These are phyloP conservation scores for Leptarthrus brevirostris DNA, from an alignment of 2,888 invertebrate species.

Conservation along the genomic window DNA sequence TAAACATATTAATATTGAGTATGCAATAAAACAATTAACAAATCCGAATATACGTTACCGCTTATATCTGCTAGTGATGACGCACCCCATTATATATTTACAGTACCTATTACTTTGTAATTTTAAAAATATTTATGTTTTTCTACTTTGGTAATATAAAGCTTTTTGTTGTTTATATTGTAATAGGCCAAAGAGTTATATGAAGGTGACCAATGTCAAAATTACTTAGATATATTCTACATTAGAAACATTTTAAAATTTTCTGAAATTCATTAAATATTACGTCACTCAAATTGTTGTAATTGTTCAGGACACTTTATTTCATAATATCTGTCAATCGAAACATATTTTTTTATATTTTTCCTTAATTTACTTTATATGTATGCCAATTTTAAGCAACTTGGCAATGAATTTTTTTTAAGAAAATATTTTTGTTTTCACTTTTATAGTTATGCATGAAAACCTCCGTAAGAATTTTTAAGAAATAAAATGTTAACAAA, in stretches of 20 bases:
- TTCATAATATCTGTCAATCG: constrained; percentile 41
- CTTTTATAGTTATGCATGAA: no score
- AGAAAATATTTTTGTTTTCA: neutral
- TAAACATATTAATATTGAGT: no score
- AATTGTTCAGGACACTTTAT: constrained; percentile 44
- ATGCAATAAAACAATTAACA: no score
- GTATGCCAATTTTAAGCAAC: constrained; percentile 17
- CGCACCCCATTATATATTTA: neutral
- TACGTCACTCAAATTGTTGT: constrained; percentile 47
- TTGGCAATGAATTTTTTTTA: constrained; percentile 17
- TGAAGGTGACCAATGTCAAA: constrained; percentile 39
- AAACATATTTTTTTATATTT: constrained; percentile 11
- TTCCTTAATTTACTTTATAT: neutral
- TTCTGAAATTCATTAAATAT: constrained; percentile 39
- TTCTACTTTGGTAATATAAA: constrained; percentile 33
- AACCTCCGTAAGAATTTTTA: no score
- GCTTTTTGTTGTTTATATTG: constrained; percentile 38
- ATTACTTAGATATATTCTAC: constrained; percentile 28
- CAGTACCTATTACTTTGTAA: neutral
- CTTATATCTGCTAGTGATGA: no score
- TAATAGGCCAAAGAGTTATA: constrained; percentile 40
- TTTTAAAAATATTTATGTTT: constrained; percentile 2
- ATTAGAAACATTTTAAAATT: constrained; percentile 37
- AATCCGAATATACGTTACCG: no score
- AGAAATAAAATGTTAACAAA: no score